phyloP scores from a whole-genome alignment of 2,888 invertebrate genomes.

The Melanostoma mellinum region DNA sequence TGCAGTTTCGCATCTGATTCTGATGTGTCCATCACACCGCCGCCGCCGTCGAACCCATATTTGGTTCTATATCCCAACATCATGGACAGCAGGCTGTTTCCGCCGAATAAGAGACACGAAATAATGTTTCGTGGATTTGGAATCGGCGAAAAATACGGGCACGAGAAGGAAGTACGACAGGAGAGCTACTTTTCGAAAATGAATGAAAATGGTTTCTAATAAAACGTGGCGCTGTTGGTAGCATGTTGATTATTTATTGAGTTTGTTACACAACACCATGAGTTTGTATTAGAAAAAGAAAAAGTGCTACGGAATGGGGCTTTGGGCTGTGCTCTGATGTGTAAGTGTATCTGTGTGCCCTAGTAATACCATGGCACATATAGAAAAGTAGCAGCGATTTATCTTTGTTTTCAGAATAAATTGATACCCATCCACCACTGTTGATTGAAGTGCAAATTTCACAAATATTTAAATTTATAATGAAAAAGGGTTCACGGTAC shows the following conservation, averaged over 20 bases:
- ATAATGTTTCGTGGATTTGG: conserved; percentile 4
- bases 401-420: conserved; percentile 53
- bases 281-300: neutral
- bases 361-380: neutral
- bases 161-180: conserved; percentile 13
- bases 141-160: neutral
- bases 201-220: conserved; percentile 56
- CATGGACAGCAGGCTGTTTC: conserved; percentile 46
- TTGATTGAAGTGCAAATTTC: conserved; percentile 62
- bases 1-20: conserved; percentile 47
- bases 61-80: conserved; percentile 1
- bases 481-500: conserved; percentile 8
- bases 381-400: conserved; percentile 25
- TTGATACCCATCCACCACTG: conserved; percentile 40
- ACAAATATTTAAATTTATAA: conserved; percentile 58
- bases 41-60: neutral
- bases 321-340: neutral
- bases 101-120: conserved; percentile 27
- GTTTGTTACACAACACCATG: conserved; percentile 35
- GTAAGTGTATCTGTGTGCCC: neutral
- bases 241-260: conserved; percentile 62
- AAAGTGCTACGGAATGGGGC: neutral
- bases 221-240: conserved; percentile 37
- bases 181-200: conserved; percentile 40
- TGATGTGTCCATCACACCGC: neutral